Conservation (phyloP, 2,797 vertebrate genomes). For the Silurus lanzhouensis region DNA sequence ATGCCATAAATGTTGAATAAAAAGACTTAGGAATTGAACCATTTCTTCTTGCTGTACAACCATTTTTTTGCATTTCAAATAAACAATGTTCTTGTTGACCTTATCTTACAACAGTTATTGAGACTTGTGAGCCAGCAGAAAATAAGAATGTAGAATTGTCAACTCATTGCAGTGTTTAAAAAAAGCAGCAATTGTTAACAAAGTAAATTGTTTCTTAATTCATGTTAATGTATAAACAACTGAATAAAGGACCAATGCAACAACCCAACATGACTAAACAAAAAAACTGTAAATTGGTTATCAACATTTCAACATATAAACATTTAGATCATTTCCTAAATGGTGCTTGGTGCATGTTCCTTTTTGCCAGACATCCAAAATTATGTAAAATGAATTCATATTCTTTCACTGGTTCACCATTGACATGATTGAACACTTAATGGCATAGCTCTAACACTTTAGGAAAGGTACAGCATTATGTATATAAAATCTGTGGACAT, state of each 20-base stretch:
- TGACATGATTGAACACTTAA: background rate
- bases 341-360: background rate
- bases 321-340: background rate
- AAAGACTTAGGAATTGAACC: no score
- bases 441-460: background rate
- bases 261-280: no score
- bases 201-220: no score
- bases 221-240: no score
- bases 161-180: no score
- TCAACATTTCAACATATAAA: no score
- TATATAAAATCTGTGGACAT: background rate
- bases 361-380: background rate
- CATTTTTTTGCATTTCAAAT: no score
- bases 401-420: background rate
- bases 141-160: background rate
- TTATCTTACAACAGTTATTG: background rate
- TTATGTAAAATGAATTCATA: background rate
- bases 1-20: no score
- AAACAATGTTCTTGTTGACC: background rate
- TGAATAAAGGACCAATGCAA: no score
- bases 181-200: no score
- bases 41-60: no score
- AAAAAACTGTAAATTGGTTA: no score
- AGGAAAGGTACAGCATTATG: background rate
- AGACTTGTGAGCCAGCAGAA: background rate